Percentiles rank a stretch among this genome's conserved stretches.
These are phyloP conservation scores for Redunca redunca DNA, from an alignment of 2,113 vertebrate genomes.

Conservation along the genomic window DNA sequence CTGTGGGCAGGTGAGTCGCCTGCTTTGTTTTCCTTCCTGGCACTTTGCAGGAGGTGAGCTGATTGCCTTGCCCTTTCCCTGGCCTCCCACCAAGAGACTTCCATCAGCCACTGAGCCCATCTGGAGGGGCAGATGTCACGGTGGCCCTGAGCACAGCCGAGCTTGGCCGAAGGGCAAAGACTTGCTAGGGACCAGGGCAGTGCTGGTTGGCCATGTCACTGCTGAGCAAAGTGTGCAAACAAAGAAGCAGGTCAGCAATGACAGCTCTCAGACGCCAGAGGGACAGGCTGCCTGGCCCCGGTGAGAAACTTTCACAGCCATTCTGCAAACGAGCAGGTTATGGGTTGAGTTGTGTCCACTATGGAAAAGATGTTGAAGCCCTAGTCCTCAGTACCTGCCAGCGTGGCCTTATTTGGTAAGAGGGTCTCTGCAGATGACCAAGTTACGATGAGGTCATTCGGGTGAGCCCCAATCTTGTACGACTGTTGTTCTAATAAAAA, in stretches of 20 bases:
- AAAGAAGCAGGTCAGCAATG: background rate
- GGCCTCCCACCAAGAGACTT: background rate
- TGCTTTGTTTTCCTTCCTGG: background rate
- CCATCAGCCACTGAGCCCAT: background rate
- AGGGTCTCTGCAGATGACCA: background rate
- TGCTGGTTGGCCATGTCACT: background rate
- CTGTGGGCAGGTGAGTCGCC: background rate
- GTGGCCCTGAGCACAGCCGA: background rate
- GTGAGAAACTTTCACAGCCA: background rate
- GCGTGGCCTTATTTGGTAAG: background rate
- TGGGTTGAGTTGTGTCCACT: background rate
- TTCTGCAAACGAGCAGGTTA: background rate
- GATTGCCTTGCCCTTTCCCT: background rate
- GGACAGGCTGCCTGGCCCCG: background rate
- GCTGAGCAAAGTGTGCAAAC: background rate
- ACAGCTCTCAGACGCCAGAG: background rate
- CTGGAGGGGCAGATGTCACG: background rate
- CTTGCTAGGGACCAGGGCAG: background rate
- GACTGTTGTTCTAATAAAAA: background rate
- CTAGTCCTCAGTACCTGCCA: background rate
- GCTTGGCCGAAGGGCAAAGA: background rate
- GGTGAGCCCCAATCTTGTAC: background rate
- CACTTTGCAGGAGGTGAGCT: background rate
- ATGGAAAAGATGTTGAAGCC: background rate
- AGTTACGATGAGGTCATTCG: background rate